Percentiles rank a stretch among this genome's conserved stretches.
phyloP scores from a whole-genome alignment of 2,888 invertebrate species.

The Drosophila mercatorum region DNA sequence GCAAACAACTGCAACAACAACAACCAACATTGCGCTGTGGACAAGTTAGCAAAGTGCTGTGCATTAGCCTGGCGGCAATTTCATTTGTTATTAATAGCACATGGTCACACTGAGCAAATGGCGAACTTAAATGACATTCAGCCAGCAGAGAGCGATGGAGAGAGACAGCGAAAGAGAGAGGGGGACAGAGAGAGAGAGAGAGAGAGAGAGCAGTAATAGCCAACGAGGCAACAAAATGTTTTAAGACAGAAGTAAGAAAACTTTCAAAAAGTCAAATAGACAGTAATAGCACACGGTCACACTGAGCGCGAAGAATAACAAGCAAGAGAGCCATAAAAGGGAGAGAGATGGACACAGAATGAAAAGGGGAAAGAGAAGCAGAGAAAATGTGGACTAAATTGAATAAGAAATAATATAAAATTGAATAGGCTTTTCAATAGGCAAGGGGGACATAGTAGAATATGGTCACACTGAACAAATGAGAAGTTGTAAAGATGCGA shows the following conservation, averaged over 20 bases:
- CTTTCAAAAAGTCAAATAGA: slow-evolving; percentile 5
- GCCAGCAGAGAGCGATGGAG: not conserved
- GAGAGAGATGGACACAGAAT: not conserved
- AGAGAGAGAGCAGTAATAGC: not conserved
- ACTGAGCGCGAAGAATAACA: not conserved
- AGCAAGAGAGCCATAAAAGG: too few relatives aligned
- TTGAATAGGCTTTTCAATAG: not conserved
- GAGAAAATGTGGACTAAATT: not conserved
- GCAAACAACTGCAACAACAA: not conserved
- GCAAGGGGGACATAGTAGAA: not conserved
- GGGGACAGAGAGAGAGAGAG: not conserved
- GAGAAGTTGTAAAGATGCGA: too few relatives aligned
- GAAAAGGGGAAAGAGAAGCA: not conserved
- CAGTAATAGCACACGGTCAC: slow-evolving; percentile 1
- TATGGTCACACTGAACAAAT: not conserved
- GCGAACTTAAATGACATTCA: slow-evolving; percentile 19
- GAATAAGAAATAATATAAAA: not conserved
- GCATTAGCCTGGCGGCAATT: slow-evolving; percentile 48
- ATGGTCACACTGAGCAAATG: slow-evolving; percentile 42
- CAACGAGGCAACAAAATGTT: not conserved
- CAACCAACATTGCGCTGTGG: slow-evolving; percentile 11
- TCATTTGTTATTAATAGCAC: slow-evolving; percentile 55
- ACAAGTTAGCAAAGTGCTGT: slow-evolving; percentile 47
- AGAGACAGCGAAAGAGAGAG: too few relatives aligned
- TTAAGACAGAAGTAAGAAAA: slow-evolving; percentile 5